Conservation (phyloP, 2,888 invertebrate genomes). For the Silvanus unidentatus region DNA sequence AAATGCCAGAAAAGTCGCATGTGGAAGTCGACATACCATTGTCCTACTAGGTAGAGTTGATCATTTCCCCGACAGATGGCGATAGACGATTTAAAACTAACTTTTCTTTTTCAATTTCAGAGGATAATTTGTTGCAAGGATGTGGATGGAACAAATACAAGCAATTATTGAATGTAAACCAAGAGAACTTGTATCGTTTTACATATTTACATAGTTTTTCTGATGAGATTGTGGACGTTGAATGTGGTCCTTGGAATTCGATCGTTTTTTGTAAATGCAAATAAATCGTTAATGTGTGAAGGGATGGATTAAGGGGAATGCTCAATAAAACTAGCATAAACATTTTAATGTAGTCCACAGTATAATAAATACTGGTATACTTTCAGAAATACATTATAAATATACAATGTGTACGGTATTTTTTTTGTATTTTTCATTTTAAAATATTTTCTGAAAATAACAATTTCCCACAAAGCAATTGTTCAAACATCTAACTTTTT, state of each 20-base stretch:
- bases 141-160: constrained; percentile 79
- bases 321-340: constrained; percentile 32
- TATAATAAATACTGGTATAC: constrained; percentile 53
- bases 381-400: constrained; percentile 53
- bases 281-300: constrained; percentile 1
- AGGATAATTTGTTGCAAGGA: constrained; percentile 63
- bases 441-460: constrained; percentile 53
- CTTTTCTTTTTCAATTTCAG: constrained; percentile 38
- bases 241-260: constrained; percentile 51
- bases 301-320: constrained; percentile 2
- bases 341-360: constrained; percentile 48
- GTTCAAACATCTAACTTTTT: constrained; percentile 48
- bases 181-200: constrained; percentile 36
- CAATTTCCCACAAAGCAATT: constrained; percentile 52
- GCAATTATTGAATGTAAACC: constrained; percentile 57
- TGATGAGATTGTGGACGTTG: constrained; percentile 28
- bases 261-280: constrained; percentile 29
- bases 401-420: constrained; percentile 52
- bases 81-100: no score
- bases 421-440: constrained; percentile 47
- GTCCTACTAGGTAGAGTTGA: constrained; percentile 57
- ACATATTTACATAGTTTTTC: constrained; percentile 30
- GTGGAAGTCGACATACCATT: constrained; percentile 74
- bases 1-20: constrained; percentile 53
- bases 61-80: neutral